Base-by-base conservation (phyloP, 2,888 invertebrate species). In the Pristionchus maxplancki region DNA sequence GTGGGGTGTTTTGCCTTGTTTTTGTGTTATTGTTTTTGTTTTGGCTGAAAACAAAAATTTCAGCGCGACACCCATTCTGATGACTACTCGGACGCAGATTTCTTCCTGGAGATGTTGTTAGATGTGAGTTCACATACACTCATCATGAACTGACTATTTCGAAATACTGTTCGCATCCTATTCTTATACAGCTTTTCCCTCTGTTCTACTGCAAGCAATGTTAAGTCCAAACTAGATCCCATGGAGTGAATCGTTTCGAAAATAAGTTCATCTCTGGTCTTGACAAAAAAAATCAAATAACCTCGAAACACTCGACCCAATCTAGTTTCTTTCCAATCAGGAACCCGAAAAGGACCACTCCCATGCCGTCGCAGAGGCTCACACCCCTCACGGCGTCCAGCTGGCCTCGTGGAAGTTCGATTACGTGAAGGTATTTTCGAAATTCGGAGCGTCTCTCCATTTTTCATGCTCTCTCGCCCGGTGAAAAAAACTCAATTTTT, bases 381-480 rank as follows among this genome's bases (percentile, higher is more conserved):
- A 40, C 78, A 78, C 78, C 11, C 78, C 78, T 50, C 88, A 85
- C 62, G 88, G 89, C 44, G 84, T 92, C 24, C 84, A 91, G 48
- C 90, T 94, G 4, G 91, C 91, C 37, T 90, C 90, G 1, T 91
- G 92, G 88, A 92, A 92, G 83, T 93, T 93, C 89, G 93, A 94
- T 40, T 93, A 94, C 89, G 94, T 94, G 17, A 94, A 95, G 85
- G 44, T 44, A 44, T 44, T 44, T 44, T 44, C 44, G n/a, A n/a
- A n/a, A n/a, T n/a, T n/a, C n/a, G n/a, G n/a, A n/a, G n/a, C n/a
- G 44, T 44, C 11, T 44, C 44, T 44, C n/a, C 6, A 44, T 44
- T 44, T 44, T 44, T 44, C 44, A 44, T 44, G 6, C 11, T 44
- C n/a, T 6, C 6, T 44, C 44, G 44, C 11, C 44, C 44, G 11